Evolutionary conservation across 2,797 vertebrate species (phyloP), one percentile per base, ranked within the genome.

Genomic region (Vultur gryphus): DNA sequence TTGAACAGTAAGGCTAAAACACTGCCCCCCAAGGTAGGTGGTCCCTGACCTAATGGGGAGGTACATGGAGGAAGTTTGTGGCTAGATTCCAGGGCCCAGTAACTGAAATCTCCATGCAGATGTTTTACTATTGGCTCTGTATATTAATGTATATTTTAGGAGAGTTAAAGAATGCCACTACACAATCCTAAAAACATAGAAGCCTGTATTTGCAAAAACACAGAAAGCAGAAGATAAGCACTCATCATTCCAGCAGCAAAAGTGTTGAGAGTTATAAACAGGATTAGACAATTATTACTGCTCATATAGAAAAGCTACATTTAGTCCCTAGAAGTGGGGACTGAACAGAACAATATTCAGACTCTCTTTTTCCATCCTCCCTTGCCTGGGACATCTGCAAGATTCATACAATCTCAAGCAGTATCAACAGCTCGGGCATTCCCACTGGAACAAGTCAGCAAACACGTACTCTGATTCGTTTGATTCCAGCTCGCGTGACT

Each of bases 401-500:
- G 59, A 37, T n/a, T 66, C n/a, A 6, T 16, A 51, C 41, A 18
- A 0, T 11, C 48, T 61, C 48, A 29, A 51, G 77, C 64, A 57
- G 31, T 13, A 76, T 2, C 69, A 29, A 23, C 2, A 23, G 33
- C 20, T 67, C 3, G 3, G 44, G 28, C 29, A 11, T 52, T 73
- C 51, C 72, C 19, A 37, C 0, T 0, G 0, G 39, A 76, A 33
- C 44, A 57, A 43, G 23, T 4, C 64, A 31, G 55, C 14, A 13
- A 39, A 79, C 64, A 96, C 98, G n/a, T 96, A 99, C 99, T 98
- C 99, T 98, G 96, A 99, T 99, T 59, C 99, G 98, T 95, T 99
- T 99, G 98, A 99, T 99, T 84, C 99, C 99, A 0, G 99, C 98
- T 15, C 99, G 98, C 4, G 99, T 99, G 94, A 99, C 99, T 90